Conservation (phyloP, 2,888 invertebrate species). For the Polymixis lichenea region DNA sequence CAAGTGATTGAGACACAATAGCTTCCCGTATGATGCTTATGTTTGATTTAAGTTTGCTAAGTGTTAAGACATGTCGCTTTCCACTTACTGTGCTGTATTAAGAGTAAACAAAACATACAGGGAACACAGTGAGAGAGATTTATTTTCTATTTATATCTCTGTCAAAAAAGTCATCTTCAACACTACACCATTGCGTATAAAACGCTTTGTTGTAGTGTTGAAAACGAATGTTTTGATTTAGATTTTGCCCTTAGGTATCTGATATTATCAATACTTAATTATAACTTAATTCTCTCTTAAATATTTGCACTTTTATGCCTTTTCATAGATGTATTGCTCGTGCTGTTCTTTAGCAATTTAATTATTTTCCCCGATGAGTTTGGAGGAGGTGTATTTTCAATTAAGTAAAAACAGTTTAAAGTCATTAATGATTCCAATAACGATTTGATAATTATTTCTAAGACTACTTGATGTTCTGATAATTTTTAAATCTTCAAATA, state of each 20-base stretch:
- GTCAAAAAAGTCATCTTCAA: too few relatives aligned
- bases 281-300: not conserved
- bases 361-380: not conserved
- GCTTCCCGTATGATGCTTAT: not conserved
- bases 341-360: not conserved
- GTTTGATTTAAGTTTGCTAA: slow-evolving; percentile 30
- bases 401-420: not conserved
- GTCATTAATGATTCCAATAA: not conserved
- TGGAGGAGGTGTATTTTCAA: not conserved
- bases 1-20: too few relatives aligned
- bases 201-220: too few relatives aligned
- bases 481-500: not conserved
- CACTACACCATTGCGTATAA: too few relatives aligned
- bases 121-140: not conserved
- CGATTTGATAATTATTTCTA: not conserved
- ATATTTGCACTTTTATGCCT: not conserved
- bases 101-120: not conserved
- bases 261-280: not conserved
- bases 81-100: not conserved
- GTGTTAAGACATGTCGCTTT: not conserved
- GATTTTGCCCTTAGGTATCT: not conserved
- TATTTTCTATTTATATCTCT: not conserved
- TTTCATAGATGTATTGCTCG: not conserved
- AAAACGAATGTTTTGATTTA: not conserved
- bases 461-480: not conserved